Conservation (phyloP, 2,888 invertebrate species). For the Melieria picta region DNA sequence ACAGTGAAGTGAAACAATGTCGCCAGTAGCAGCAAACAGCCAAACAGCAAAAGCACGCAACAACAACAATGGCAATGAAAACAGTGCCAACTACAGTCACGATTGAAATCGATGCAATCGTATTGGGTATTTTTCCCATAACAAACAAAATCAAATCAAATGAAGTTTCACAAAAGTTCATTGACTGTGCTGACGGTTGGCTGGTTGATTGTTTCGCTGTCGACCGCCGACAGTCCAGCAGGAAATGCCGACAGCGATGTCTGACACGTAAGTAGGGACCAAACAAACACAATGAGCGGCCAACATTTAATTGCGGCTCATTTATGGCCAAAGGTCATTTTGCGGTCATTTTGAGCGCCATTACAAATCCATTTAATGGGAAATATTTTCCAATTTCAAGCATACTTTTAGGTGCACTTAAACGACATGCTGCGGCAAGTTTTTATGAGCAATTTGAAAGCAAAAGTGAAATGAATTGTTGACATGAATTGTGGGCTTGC, state of each 20-base stretch:
- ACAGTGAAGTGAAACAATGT: no score
- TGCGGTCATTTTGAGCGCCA: no score
- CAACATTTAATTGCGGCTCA: background rate
- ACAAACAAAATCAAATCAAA: constrained; percentile 1
- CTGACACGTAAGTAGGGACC: background rate
- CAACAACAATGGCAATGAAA: background rate
- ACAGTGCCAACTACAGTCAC: background rate
- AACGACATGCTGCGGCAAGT: no score
- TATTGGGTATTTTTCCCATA: constrained; percentile 4
- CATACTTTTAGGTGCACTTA: no score
- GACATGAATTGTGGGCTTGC: no score
- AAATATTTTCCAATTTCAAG: no score
- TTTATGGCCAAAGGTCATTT: background rate
- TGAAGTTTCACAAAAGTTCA: background rate
- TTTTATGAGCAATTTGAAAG: no score
- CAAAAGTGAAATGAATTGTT: no score
- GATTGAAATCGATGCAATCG: background rate
- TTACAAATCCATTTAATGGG: no score
- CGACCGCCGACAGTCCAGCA: background rate
- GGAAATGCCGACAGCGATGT: background rate
- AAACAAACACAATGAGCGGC: background rate
- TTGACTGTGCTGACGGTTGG: constrained; percentile 8
- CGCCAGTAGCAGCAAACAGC: no score
- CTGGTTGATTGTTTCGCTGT: no score
- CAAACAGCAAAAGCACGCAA: background rate